A percentile compares a stretch with the other conserved stretches of the same genome.
Conservation (phyloP, 2,113 vertebrate genomes). For the Leucopternis melanops region DNA sequence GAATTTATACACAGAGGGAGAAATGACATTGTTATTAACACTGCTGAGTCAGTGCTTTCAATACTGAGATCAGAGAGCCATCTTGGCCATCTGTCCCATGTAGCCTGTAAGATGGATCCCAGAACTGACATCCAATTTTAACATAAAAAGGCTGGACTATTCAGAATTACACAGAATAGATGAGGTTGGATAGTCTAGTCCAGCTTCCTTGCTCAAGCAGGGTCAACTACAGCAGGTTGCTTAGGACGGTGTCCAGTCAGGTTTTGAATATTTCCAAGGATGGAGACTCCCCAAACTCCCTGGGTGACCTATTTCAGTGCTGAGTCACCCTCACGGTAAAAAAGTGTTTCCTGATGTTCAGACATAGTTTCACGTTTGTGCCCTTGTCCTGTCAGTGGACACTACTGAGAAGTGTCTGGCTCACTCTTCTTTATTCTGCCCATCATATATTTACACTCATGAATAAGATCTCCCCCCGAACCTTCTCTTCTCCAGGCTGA, state of each 20-base stretch:
- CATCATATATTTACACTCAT: neutral
- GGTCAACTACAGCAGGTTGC: neutral
- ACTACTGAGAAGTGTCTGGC: neutral
- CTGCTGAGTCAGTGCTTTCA: neutral
- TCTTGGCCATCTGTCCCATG: neutral
- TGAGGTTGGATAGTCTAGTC: neutral
- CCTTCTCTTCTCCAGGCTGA: neutral
- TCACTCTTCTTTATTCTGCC: neutral
- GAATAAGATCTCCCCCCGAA: neutral
- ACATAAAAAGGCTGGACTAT: neutral
- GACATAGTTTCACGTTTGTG: neutral
- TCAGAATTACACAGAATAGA: neutral
- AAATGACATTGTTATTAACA: neutral
- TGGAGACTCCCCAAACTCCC: neutral
- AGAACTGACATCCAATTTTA: neutral
- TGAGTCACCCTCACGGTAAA: neutral
- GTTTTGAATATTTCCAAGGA: neutral
- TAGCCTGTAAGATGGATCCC: neutral
- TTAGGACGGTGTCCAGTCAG: neutral
- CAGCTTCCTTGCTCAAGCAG: neutral
- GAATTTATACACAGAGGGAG: neutral
- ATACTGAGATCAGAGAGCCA: neutral
- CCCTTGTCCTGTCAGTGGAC: neutral
- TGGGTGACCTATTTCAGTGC: neutral
- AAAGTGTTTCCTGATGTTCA: neutral